Evolutionary conservation across 2,888 invertebrate species (phyloP).

Genomic region (Sinohyriopsis cumingii): DNA sequence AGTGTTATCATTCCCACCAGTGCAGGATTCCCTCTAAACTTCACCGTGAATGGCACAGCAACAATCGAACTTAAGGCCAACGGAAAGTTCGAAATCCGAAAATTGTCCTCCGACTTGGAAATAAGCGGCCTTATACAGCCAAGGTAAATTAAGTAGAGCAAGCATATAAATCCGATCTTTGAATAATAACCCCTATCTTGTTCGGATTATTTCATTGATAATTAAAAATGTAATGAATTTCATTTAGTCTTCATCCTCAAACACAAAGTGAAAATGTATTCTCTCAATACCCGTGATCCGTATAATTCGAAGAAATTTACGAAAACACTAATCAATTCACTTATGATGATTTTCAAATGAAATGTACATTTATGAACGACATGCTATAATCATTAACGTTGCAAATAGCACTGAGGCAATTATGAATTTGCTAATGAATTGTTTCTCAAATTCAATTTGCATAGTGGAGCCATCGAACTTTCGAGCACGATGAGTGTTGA

Average conservation of each 20-base stretch:
- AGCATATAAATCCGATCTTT: too few species aligned
- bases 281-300: too few species aligned
- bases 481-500: slow-evolving; percentile 89
- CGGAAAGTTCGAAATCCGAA: slow-evolving; percentile 82
- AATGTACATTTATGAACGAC: too few species aligned
- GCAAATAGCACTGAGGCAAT: too few species aligned
- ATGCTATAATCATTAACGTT: too few species aligned
- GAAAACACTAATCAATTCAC: too few species aligned
- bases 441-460: slow-evolving; percentile 3
- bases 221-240: not conserved
- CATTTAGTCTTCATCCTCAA: too few species aligned
- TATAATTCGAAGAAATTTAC: too few species aligned
- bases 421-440: too few species aligned
- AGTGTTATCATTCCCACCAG: slow-evolving; percentile 88
- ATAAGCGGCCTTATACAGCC: slow-evolving; percentile 87
- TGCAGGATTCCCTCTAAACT: slow-evolving; percentile 87
- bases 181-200: not conserved
- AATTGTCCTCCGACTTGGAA: slow-evolving; percentile 74
- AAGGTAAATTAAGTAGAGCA: too few species aligned
- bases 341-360: too few species aligned
- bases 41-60: slow-evolving; percentile 89
- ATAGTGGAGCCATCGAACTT: slow-evolving; percentile 87
- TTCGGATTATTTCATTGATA: not conserved
- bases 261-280: too few species aligned
- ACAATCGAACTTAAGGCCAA: slow-evolving; percentile 87